phyloP scores from a whole-genome alignment of 2,888 invertebrate species.

The Phyllotreta striolata region DNA sequence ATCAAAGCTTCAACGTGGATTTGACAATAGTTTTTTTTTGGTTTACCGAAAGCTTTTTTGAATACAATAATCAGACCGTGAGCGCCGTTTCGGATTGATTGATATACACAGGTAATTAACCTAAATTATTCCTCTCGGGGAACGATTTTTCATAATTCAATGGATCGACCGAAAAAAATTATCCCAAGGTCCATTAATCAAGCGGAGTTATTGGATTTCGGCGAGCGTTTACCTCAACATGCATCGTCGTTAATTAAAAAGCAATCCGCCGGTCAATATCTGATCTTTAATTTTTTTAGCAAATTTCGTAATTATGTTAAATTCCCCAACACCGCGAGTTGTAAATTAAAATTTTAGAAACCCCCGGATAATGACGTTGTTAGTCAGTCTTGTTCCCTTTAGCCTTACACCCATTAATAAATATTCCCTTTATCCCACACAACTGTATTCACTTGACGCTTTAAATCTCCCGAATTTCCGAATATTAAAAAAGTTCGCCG shows the following conservation, averaged over 20 bases:
- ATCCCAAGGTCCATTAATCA: constrained; percentile 17
- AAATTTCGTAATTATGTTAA: too few relatives aligned
- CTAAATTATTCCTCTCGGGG: constrained; percentile 22
- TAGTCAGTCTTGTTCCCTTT: too few relatives aligned
- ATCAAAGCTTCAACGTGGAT: too few relatives aligned
- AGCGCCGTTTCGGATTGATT: constrained; percentile 10
- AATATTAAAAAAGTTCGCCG: constrained; percentile 17
- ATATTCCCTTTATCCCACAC: not conserved
- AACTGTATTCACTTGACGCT: constrained; percentile 5
- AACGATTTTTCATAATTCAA: constrained; percentile 23
- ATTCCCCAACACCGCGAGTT: too few relatives aligned
- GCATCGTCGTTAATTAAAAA: constrained; percentile 16
- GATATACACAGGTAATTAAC: constrained; percentile 19
- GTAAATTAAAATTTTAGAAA: too few relatives aligned
- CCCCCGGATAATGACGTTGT: too few relatives aligned
- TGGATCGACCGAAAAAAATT: constrained; percentile 15
- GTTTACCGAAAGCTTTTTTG: too few relatives aligned
- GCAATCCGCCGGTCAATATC: constrained; percentile 9
- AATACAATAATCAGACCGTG: constrained; percentile 1
- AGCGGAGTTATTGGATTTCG: constrained; percentile 16
- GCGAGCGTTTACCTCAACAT: constrained; percentile 15
- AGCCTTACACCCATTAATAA: too few relatives aligned
- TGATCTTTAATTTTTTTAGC: not conserved
- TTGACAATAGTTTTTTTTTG: too few relatives aligned
- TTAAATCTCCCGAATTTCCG: constrained; percentile 14